Evolutionary conservation across 2,888 invertebrate genomes (phyloP).

Genomic region (Dolichopus griseipennis): DNA sequence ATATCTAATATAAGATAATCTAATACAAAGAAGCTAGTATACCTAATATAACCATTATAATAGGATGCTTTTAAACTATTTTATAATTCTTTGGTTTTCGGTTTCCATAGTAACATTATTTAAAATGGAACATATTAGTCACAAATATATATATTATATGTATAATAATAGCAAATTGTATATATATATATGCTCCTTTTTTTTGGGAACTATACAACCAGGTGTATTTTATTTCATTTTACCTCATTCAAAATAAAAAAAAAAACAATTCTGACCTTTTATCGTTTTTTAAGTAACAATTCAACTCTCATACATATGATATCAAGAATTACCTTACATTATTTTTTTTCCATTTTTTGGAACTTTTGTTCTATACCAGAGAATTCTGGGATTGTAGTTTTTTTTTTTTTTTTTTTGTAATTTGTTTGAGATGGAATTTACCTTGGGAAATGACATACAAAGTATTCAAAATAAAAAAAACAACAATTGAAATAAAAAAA

Average conservation of each 20-base stretch:
- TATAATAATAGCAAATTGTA: no score
- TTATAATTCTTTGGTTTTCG: no score
- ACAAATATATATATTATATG: no score
- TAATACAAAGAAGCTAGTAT: no score
- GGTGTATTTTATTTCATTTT: slow-evolving; percentile 1
- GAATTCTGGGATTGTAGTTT: background rate
- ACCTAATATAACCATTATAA: no score
- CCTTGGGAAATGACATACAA: slow-evolving; percentile 6
- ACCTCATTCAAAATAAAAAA: background rate
- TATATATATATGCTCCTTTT: no score
- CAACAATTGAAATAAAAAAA: no score
- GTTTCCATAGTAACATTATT: no score
- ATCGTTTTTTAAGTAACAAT: slow-evolving; percentile 6
- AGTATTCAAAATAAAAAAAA: background rate
- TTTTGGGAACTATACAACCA: background rate
- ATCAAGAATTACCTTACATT: background rate
- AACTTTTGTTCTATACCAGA: background rate
- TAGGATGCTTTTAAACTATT: no score
- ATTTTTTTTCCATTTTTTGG: no score
- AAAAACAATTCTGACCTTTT: background rate
- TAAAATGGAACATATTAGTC: no score
- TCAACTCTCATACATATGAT: background rate
- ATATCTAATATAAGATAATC: no score
- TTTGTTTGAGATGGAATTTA: background rate
- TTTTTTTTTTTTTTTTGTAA: background rate